Evolutionary conservation across 92 coral and sea anemone genomes (phyloP).

Genomic region (Phenganax stokvisi): DNA sequence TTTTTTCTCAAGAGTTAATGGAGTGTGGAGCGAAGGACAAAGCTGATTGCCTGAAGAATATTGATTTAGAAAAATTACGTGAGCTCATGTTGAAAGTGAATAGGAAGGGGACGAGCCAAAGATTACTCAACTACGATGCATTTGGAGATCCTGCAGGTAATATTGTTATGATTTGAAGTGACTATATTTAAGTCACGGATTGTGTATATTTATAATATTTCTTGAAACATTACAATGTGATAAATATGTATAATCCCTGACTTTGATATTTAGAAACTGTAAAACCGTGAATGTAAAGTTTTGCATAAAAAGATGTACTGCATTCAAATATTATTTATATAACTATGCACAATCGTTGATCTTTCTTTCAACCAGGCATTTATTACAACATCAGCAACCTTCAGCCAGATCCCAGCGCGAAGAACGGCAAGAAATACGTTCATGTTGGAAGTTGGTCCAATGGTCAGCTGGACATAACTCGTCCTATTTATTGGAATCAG

Average conservation of each 20-base stretch:
- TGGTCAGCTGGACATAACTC: conserved; percentile 51
- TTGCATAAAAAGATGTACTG: too few species aligned
- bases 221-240: too few species aligned
- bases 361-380: conserved; percentile 47
- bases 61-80: conserved; percentile 52
- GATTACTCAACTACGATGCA: conserved; percentile 67
- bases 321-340: background rate
- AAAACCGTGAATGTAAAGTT: too few species aligned
- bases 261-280: too few species aligned
- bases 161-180: background rate
- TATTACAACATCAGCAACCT: conserved; percentile 79
- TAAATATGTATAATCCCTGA: too few species aligned
- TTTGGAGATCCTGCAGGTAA: conserved; percentile 87
- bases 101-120: conserved; percentile 58
- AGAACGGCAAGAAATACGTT: conserved; percentile 63
- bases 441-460: conserved; percentile 78
- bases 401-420: conserved; percentile 54
- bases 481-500: conserved; percentile 65
- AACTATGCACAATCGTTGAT: background rate
- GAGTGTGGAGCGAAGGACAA: conserved; percentile 51
- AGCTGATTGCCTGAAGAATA: conserved; percentile 41
- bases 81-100: conserved; percentile 56
- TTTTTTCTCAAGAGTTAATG: conserved; percentile 31
- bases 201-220: too few species aligned
- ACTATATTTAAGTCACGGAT: background rate